Evolutionary conservation across 2,797 vertebrate genomes (phyloP), one percentile per base, ranked within the genome.

Genomic region (Phylloscopus collybita): DNA sequence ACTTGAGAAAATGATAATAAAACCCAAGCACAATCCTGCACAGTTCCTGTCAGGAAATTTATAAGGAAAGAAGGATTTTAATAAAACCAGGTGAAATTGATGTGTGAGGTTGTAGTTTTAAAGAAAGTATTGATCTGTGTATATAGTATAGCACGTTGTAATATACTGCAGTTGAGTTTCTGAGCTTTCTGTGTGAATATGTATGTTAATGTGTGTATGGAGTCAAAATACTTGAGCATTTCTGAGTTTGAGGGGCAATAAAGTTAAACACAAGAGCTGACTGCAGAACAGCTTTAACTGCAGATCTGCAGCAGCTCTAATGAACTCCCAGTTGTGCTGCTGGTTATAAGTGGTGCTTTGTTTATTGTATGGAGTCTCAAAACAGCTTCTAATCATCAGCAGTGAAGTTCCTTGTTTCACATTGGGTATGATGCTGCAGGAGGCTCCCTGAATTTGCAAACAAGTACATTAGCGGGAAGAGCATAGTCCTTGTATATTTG

Each of bases 301-400:
- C 69, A 61, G 45, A 74, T 69, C 61, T 90, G 79, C 22, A 56
- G 87, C 72, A 74, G 51, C 80, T 81, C 59, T 88, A 91, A 84
- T 83, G 80, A 97, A 70, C 82, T 72, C 34, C 85, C 66, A 45
- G 36, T 92, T 93, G 91, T 86, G 59, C 56, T 81, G 80, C 73
- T 78, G n/a, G 26, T 66, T 93, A 36, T 32, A 88, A 90, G 76
- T 66, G 75, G 62, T 69, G 82, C 92, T 74, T 93, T 96, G 95
- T 96, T 96, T 94, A 82, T 70, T 2, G 86, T 64, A 56, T 59
- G 85, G 69, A 84, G 66, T 84, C 80, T 94, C 73, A 66, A 40
- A 91, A 75, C 80, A 74, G 60, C 59, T 90, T 88, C 91, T 95
- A 40, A 91, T 80, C 85, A 34, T 29, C n/a, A 62, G 91, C 62